A percentile compares a stretch with the other conserved stretches of the same genome.
phyloP scores from a whole-genome alignment of 2,888 invertebrate species.

The Oegoconia quadripuncta region DNA sequence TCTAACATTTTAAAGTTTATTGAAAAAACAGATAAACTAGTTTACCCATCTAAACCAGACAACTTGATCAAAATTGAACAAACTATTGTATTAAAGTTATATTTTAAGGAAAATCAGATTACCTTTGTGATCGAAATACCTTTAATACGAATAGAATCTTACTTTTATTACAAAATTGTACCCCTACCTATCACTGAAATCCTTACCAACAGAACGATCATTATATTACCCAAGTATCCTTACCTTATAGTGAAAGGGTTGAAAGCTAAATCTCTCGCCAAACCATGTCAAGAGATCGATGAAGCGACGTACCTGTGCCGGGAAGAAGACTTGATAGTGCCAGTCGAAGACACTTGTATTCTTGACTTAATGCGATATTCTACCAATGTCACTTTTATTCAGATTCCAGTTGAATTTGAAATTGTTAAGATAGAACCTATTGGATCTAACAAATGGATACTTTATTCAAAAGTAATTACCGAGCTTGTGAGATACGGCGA shows the following conservation, averaged over 20 bases:
- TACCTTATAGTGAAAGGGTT: slow-evolving; percentile 20
- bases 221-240: slow-evolving; percentile 18
- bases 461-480: background rate
- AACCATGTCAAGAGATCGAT: slow-evolving; percentile 13
- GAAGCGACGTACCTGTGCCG: slow-evolving; percentile 1
- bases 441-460: background rate
- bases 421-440: background rate
- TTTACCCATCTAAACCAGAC: slow-evolving; percentile 7
- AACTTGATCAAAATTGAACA: slow-evolving; percentile 21
- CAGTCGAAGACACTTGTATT: slow-evolving; percentile 2
- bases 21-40: slow-evolving; percentile 10
- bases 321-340: background rate
- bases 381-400: background rate
- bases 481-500: background rate
- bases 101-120: slow-evolving; percentile 18
- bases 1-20: slow-evolving; percentile 4
- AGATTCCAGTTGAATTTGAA: slow-evolving; percentile 1
- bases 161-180: slow-evolving; percentile 17
- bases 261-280: slow-evolving; percentile 14
- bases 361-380: slow-evolving; percentile 1
- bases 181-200: slow-evolving; percentile 13
- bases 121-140: slow-evolving; percentile 20
- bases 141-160: too few species aligned
- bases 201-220: slow-evolving; percentile 8
- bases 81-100: slow-evolving; percentile 17